Evolutionary conservation across 1,140 invertebrate genomes (phyloP), one percentile per base, ranked within the genome.

Genomic region (Bactericera cockerelli): DNA sequence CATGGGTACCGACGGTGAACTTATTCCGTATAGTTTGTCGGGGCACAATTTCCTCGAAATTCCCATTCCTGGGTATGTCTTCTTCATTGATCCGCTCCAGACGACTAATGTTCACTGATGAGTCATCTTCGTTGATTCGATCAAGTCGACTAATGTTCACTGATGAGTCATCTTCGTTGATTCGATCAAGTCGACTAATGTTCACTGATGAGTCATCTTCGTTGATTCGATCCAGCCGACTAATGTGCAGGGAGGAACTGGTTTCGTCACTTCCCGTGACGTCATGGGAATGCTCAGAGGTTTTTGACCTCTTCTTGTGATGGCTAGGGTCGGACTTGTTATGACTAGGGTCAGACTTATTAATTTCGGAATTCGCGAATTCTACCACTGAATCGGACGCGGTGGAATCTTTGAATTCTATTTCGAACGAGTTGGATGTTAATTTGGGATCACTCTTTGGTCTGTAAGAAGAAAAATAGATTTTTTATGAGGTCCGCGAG

Each of bases 351-450:
- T 49, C 22, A 22, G 22, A 6, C 22, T 16, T 49, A 10, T 4
- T 49, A n/a, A 16, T 10, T 16, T 49, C 28, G 6, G 42, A 49
- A 22, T 49, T 49, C 22, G 4, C 3, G 22, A 49, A 49, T 49
- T 49, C 42, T 8, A 49, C 22, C 33, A 11, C 10, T 11, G 16
- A 36, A n/a, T 49, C 3, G 19, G 42, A 49, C 4, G 6, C 42
- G 4, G 42, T 49, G 22, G 42, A 49, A 49, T 49, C 42, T 49
- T 22, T 16, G 42, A 49, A 49, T 49, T 49, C 42, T 19, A 49
- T 49, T n/a, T 49, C 42, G 22, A 49, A 49, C 19, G 42, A 49
- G 22, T 49, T 49, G 42, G 42, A 49, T 4, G 8, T 49, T 36
- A 49, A n/a, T n/a, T 49, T 49, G 4, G 42, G 22, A 22, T 16